Evolutionary conservation across 2,797 vertebrate species (phyloP), one percentile per base, ranked within the genome.

Genomic region (Danio tinwini): DNA sequence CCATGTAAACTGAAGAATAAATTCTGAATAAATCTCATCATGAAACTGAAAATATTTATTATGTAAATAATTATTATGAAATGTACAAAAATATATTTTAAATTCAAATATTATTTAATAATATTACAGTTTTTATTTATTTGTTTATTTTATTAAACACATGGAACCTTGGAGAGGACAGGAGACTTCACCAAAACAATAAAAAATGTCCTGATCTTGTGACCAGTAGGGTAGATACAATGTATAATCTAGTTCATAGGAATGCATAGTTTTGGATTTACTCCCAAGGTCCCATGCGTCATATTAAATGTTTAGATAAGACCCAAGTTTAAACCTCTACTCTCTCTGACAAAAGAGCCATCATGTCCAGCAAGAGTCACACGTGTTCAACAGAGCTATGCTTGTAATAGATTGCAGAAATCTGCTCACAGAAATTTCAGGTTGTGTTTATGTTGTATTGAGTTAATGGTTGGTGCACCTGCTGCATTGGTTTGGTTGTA

Each of bases 211-310:
- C 29, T 29, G 29, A 42, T 44, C 55, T 17, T 21, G 29, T 76
- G 70, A 81, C 82, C 70, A 44, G 70, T 74, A 3, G 29, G 82
- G 68, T 79, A 82, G 84, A 81, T 84, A 84, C 67, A 47, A 81
- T 61, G 61, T 78, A 64, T 11, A 6, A 77, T 56, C 21, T 49
- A 29, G 39, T 77, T 68, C 76, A 50, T 78, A 69, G 45, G 81
- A 84, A 68, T 42, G 65, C 42, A 76, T 6, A 68, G 72, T 82
- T 40, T 68, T 81, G 82, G 52, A 82, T 52, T 10, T 55, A 10
- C 64, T 70, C 80, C 82, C 64, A 16, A 21, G n/a, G 14, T n/a
- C 74, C 75, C 56, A 17, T 63, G 78, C 52, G 12, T 87, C 83
- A 85, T 52, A 68, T 61, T 29, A 8, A 1, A 1, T 55, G 78